A percentile compares a stretch with the other conserved stretches of the same genome.
These are phyloP conservation scores for Sisyra terminalis DNA, from an alignment of 2,888 invertebrate genomes.

Conservation along the genomic window DNA sequence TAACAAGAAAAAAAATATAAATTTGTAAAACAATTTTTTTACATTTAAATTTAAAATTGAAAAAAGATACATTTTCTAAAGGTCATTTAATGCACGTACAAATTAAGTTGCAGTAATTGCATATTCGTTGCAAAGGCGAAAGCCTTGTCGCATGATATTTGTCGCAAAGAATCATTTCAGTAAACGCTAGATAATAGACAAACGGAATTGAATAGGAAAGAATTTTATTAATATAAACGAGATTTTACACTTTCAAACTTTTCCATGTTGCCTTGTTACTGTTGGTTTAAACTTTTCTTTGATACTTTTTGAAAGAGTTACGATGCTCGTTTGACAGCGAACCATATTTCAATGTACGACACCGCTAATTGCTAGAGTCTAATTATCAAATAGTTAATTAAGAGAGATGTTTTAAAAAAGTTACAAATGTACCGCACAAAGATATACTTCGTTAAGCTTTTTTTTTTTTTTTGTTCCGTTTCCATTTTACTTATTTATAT, in stretches of 20 bases:
- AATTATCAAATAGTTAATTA: constrained; percentile 10
- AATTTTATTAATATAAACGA: neutral
- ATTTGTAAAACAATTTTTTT: neutral
- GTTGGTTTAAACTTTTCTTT: constrained; percentile 1
- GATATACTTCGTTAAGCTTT: constrained; percentile 1
- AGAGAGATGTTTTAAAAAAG: constrained; percentile 5
- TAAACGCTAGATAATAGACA: no score
- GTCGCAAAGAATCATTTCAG: no score
- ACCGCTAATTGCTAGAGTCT: constrained; percentile 9
- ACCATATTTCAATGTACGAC: constrained; percentile 4
- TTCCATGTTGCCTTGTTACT: neutral
- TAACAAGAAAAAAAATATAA: constrained; percentile 21
- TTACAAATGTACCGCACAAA: constrained; percentile 1
- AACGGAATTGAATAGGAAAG: no score
- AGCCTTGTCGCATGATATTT: no score
- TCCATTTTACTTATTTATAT: neutral
- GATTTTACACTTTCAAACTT: constrained; percentile 2
- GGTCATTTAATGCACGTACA: neutral
- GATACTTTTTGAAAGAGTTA: neutral
- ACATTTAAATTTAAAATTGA: neutral
- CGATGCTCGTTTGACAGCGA: no score
- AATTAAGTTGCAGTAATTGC: no score
- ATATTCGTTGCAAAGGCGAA: no score
- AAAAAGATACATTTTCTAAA: constrained; percentile 1
- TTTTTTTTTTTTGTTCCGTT: neutral